Percentiles rank a stretch among this genome's conserved stretches.
Conservation (phyloP, 2,113 vertebrate genomes). For the Serranochromis macrocephalus region DNA sequence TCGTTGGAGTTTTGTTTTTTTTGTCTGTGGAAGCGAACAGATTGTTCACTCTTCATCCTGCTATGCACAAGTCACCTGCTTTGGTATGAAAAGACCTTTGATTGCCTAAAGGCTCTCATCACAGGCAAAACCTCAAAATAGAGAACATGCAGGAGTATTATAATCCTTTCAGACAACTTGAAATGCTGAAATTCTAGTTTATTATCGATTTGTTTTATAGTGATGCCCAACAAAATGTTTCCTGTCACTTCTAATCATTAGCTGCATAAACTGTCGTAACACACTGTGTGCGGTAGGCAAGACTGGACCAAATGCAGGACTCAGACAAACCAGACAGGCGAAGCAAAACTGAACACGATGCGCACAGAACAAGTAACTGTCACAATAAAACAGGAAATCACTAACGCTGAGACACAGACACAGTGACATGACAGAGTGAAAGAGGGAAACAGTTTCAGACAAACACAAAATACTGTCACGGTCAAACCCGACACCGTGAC, state of each 20-base stretch:
- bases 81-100: not conserved
- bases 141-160: not conserved
- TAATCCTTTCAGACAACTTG: not conserved
- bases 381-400: not conserved
- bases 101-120: not conserved
- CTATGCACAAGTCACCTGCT: not conserved
- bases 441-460: not conserved
- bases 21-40: not conserved
- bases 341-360: not conserved
- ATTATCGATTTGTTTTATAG: not conserved
- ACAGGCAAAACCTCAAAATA: not conserved
- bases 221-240: not conserved
- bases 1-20: fast-evolving
- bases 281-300: not conserved
- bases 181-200: not conserved
- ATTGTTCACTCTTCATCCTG: not conserved
- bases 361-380: not conserved
- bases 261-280: not conserved
- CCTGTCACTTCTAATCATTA: not conserved
- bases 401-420: not conserved
- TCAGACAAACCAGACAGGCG: not conserved
- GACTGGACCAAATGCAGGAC: not conserved
- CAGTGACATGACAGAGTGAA: not conserved
- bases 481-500: not conserved
- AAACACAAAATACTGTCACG: not conserved